Evolutionary conservation across 2,797 vertebrate species (phyloP), one percentile per base, ranked within the genome.

Genomic region (Natrix natrix): DNA sequence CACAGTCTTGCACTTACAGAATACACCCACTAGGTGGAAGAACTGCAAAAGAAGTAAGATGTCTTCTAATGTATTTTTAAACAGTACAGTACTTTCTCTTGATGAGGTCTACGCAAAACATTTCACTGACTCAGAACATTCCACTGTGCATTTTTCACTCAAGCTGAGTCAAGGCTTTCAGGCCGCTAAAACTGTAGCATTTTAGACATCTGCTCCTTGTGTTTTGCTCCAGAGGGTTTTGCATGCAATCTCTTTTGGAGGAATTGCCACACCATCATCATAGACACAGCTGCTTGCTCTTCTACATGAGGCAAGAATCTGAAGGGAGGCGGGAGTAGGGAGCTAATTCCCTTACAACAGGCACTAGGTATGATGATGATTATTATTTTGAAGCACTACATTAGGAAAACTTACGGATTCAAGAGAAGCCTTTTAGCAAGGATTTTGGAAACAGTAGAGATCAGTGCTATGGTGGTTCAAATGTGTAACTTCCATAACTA

Each of bases 21-120:
- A 86, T 56, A 95, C 90, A 91, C 90, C 96, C 95, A 93, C 95
- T 95, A 95, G 96, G 93, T 94, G 97, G 95, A 92, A 94, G 3
- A 95, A 93, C 92, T 96, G 88, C 74, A 94, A 94, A 95, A 93
- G 92, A 88, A 96, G 96, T 93, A 11, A 48, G 92, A 89, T 32
- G 26, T 52, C 12, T 1, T 0, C 8, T 59, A 55, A 88, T 28
- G n/a, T 48, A 22, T 60, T 90, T 94, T 96, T 86, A 92, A 94
- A 93, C 92, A 66, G 92, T 32, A n/a, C 16, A 74, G 69, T 24
- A 24, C 37, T 83, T 87, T 14, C 37, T 0, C 54, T 83, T 0
- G 0, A 87, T 83, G 60, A 86, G 63, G 88, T 0, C 0, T 92
- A 91, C 57, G 88, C 93, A 91, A 0, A 43, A 56, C 94, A 95